Percentiles rank a stretch among this genome's conserved stretches.
Conservation (phyloP, 2,113 vertebrate species). For the Actenoides hombroni region DNA sequence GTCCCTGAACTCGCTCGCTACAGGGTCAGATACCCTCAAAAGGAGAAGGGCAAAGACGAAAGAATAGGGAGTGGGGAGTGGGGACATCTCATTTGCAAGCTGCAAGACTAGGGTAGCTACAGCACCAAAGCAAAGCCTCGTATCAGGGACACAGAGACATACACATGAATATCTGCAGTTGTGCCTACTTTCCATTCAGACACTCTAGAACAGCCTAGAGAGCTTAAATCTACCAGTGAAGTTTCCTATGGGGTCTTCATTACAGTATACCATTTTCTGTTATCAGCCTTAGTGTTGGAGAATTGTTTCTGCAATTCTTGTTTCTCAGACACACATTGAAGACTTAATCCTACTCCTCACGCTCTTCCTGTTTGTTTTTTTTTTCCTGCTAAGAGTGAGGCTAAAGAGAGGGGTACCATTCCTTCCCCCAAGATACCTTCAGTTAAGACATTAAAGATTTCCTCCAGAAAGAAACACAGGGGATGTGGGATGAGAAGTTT, state of each 20-base stretch:
- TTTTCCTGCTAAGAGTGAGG: not conserved
- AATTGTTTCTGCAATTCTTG: not conserved
- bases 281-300: not conserved
- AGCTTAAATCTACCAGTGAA: not conserved
- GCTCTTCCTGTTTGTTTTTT: not conserved
- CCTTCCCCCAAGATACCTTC: not conserved
- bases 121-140: not conserved
- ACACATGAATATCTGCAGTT: not conserved
- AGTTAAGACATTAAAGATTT: not conserved
- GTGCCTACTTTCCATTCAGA: not conserved
- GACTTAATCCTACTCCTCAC: not conserved
- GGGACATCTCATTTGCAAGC: not conserved
- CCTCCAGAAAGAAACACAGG: not conserved
- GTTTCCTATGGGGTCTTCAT: accelerated
- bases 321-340: not conserved
- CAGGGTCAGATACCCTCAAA: not conserved
- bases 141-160: not conserved
- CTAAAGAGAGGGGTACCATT: not conserved
- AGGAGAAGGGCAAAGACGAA: not conserved
- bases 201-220: not conserved
- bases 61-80: not conserved
- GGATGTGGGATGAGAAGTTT: not conserved
- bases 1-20: not conserved
- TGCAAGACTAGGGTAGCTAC: not conserved
- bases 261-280: not conserved